These are phyloP conservation scores for Phyllostomus hastatus DNA, from an alignment of 2,113 vertebrate genomes.

Conservation along the genomic window DNA sequence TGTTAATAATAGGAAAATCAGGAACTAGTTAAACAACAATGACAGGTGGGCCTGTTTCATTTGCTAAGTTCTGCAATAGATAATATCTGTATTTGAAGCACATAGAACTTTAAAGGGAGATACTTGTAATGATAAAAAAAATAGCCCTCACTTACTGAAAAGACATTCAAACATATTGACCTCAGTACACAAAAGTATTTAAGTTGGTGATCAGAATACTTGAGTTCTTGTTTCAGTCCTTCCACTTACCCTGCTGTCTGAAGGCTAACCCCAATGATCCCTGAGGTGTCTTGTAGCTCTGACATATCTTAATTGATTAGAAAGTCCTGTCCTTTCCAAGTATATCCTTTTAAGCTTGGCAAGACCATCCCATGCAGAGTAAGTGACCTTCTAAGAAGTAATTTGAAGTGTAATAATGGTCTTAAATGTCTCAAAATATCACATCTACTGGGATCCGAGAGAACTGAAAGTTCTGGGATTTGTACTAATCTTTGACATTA, in stretches of 20 bases:
- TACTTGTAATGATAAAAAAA: neutral
- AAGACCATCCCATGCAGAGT: neutral
- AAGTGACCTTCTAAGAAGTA: slow-evolving; percentile 31
- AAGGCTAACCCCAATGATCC: neutral
- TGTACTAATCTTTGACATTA: slow-evolving; percentile 9
- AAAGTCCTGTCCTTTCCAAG: slow-evolving; percentile 7
- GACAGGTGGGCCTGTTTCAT: neutral
- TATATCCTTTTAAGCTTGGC: slow-evolving; percentile 2
- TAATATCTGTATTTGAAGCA: neutral
- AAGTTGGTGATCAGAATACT: neutral
- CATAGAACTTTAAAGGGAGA: neutral
- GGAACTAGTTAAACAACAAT: neutral
- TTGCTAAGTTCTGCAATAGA: neutral
- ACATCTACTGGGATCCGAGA: slow-evolving; percentile 11
- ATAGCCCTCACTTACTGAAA: neutral
- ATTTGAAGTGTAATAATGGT: neutral
- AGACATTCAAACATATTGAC: neutral
- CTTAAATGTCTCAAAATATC: slow-evolving; percentile 52
- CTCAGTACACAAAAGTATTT: neutral
- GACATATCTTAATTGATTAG: slow-evolving; percentile 16
- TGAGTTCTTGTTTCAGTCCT: neutral
- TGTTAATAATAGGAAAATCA: neutral
- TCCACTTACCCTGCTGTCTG: neutral
- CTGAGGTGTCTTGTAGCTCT: neutral
- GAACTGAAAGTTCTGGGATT: neutral